These are phyloP conservation scores for Cyanistes caeruleus DNA, from an alignment of 2,113 vertebrate genomes.

Conservation along the genomic window DNA sequence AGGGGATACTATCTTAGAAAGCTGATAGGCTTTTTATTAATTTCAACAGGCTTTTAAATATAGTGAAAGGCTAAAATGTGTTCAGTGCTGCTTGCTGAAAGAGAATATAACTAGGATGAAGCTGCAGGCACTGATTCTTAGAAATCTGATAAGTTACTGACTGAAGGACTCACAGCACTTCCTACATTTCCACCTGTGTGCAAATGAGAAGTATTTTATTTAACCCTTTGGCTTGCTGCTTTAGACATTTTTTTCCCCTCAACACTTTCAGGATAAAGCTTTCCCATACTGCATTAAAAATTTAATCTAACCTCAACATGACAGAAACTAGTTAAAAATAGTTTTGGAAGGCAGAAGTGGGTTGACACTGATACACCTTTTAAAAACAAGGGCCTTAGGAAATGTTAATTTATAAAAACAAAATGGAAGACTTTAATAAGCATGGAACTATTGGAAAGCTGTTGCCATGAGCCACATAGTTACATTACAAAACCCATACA, in stretches of 20 bases:
- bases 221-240: neutral
- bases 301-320: neutral
- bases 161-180: neutral
- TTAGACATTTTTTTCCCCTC: neutral
- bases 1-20: neutral
- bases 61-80: neutral
- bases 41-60: neutral
- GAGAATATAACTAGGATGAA: neutral
- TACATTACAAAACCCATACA: neutral
- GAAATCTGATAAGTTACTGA: neutral
- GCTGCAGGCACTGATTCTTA: neutral
- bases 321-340: neutral
- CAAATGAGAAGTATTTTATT: neutral
- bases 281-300: neutral
- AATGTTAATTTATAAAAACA: neutral
- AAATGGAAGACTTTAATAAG: neutral
- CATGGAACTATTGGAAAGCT: neutral
- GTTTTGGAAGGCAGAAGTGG: neutral
- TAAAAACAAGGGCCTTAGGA: neutral
- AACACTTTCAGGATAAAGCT: neutral
- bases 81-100: neutral
- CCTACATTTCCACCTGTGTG: neutral
- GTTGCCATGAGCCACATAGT: neutral
- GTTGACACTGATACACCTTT: neutral
- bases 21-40: neutral